Conservation (phyloP, 2,797 vertebrate genomes). For the Alcedo atthis region DNA sequence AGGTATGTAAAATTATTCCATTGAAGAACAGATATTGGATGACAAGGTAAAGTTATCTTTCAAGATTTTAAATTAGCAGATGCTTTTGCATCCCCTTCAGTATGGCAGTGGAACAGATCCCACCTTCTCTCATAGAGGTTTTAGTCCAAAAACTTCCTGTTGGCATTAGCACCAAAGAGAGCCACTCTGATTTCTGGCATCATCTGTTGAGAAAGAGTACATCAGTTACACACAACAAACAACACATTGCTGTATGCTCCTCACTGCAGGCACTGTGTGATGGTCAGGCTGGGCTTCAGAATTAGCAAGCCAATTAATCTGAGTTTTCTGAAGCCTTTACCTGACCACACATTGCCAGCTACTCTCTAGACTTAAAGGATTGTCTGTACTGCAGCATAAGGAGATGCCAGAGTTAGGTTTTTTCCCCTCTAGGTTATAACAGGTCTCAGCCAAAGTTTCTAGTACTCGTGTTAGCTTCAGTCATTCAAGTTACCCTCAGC, state of each 20-base stretch:
- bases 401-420: not conserved
- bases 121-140: slow-evolving; percentile 54
- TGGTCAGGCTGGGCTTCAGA: not conserved
- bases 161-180: slow-evolving; percentile 91
- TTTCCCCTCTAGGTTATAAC: not conserved
- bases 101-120: slow-evolving; percentile 53
- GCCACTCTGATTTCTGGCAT: slow-evolving; percentile 93
- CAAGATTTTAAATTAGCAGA: slow-evolving; percentile 55
- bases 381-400: not conserved
- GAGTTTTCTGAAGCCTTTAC: not conserved
- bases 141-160: slow-evolving; percentile 94
- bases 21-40: slow-evolving; percentile 48
- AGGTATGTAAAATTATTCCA: slow-evolving; percentile 60
- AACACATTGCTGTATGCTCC: not conserved
- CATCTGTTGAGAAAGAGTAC: slow-evolving; percentile 82
- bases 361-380: not conserved
- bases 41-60: slow-evolving; percentile 46
- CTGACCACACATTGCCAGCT: not conserved
- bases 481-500: not conserved
- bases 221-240: not conserved
- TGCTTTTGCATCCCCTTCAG: slow-evolving; percentile 50
- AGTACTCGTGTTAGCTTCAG: not conserved
- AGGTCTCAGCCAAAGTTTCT: not conserved
- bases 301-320: not conserved
- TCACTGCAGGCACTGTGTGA: not conserved